A percentile compares a stretch with the other conserved stretches of the same genome.
These are phyloP conservation scores for Thripadectes ignobilis DNA, from an alignment of 2,797 vertebrate species.

Conservation along the genomic window DNA sequence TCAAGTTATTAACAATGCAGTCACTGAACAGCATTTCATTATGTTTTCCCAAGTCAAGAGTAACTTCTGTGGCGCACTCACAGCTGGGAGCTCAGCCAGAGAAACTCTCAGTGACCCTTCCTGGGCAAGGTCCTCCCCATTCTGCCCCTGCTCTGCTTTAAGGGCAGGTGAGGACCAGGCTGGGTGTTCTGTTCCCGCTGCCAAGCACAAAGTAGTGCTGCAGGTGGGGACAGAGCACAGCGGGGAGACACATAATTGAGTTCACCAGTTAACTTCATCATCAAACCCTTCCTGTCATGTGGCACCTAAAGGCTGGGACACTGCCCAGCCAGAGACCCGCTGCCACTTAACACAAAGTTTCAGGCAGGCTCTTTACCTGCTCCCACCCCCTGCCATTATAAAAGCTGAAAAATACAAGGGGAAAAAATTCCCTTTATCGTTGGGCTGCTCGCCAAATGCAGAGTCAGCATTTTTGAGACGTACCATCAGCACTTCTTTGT, in stretches of 20 bases:
- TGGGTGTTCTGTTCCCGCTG: neutral
- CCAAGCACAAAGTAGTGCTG: neutral
- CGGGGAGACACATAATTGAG: fast-evolving
- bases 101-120: neutral
- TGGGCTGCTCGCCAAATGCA: neutral
- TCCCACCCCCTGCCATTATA: neutral
- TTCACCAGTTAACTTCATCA: fast-evolving
- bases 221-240: neutral
- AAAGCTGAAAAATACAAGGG: neutral
- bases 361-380: neutral
- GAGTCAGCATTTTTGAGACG: neutral
- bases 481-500: conserved; percentile 45
- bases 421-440: neutral
- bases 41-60: neutral
- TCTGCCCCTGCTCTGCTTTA: neutral
- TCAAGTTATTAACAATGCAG: neutral
- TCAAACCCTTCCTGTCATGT: neutral
- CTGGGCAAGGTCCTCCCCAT: neutral
- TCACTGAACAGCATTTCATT: neutral
- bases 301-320: neutral
- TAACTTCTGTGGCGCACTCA: fast-evolving
- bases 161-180: neutral
- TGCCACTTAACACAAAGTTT: neutral
- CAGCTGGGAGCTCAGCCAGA: neutral
- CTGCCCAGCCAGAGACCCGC: neutral